A percentile compares a stretch with the other conserved stretches of the same genome.
These are phyloP conservation scores for Perizoma flavofasciatum DNA, from an alignment of 2,888 invertebrate species.

Conservation along the genomic window DNA sequence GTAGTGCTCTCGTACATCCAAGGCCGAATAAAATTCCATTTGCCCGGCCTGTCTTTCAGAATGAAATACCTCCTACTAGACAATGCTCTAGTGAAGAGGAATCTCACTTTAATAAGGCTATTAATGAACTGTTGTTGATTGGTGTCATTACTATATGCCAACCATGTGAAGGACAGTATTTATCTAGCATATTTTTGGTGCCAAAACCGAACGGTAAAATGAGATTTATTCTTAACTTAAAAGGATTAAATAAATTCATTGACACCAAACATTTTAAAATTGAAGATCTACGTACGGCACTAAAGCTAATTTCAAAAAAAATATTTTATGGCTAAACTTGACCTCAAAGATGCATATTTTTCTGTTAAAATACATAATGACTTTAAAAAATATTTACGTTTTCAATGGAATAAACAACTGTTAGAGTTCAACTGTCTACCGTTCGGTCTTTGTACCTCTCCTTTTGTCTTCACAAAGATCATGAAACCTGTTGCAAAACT, in stretches of 20 bases:
- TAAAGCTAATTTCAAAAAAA: constrained; percentile 21
- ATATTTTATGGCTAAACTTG: constrained; percentile 21
- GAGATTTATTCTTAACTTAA: constrained; percentile 26
- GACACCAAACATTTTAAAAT: constrained; percentile 34
- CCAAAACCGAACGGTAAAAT: constrained; percentile 22
- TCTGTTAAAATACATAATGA: constrained; percentile 14
- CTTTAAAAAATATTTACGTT: constrained; percentile 15
- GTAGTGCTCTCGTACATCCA: neutral
- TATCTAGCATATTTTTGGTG: constrained; percentile 26
- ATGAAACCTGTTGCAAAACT: constrained; percentile 28
- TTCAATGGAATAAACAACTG: constrained; percentile 8
- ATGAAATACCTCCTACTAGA: neutral
- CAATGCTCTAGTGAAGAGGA: neutral
- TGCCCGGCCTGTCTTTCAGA: neutral
- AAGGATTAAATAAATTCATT: constrained; percentile 25
- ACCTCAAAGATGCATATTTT: constrained; percentile 31
- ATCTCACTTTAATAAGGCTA: neutral
- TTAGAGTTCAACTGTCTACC: constrained; percentile 28
- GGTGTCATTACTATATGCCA: constrained; percentile 11
- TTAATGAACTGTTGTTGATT: neutral
- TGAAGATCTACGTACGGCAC: constrained; percentile 30
- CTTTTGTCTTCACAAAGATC: constrained; percentile 26
- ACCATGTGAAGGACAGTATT: constrained; percentile 15
- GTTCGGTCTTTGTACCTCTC: constrained; percentile 22
- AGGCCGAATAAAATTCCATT: neutral